Evolutionary conservation across 2,797 vertebrate genomes (phyloP).

Genomic region (Pelodytes ibericus): DNA sequence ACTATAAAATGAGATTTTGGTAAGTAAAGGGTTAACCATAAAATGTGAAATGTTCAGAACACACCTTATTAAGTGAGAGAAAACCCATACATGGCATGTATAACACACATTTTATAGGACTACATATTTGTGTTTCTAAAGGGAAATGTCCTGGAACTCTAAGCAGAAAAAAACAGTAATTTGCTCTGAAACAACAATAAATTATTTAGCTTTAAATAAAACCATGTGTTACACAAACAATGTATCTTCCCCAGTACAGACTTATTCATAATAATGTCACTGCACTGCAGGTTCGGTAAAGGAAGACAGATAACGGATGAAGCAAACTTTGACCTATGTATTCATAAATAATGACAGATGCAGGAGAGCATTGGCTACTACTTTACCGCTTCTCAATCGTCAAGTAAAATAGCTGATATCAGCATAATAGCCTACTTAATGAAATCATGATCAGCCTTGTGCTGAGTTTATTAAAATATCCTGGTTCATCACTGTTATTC

Average conservation of each 20-base stretch:
- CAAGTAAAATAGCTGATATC: neutral
- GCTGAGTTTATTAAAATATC: neutral
- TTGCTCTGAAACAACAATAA: slow-evolving; percentile 6
- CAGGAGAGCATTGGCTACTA: neutral
- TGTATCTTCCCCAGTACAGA: neutral
- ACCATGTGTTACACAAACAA: slow-evolving; percentile 2
- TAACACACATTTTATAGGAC: neutral
- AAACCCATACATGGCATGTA: slow-evolving; percentile 2
- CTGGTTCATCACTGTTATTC: neutral
- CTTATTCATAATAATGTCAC: neutral
- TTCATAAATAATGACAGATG: neutral
- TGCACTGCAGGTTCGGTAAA: slow-evolving; percentile 1
- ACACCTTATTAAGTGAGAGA: slow-evolving; percentile 2
- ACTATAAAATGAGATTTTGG: too few species aligned
- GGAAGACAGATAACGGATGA: neutral
- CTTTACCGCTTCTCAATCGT: neutral
- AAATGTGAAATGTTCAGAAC: neutral
- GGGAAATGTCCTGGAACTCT: neutral
- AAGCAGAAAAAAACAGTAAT: neutral
- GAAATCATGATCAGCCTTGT: neutral
- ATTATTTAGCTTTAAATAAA: slow-evolving; percentile 14
- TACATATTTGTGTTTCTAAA: slow-evolving; percentile 11
- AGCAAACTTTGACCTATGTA: slow-evolving; percentile 3
- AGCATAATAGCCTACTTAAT: neutral
- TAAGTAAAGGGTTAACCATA: too few species aligned